phyloP scores from a whole-genome alignment of 2,797 vertebrate species.

The Florisuga fusca region DNA sequence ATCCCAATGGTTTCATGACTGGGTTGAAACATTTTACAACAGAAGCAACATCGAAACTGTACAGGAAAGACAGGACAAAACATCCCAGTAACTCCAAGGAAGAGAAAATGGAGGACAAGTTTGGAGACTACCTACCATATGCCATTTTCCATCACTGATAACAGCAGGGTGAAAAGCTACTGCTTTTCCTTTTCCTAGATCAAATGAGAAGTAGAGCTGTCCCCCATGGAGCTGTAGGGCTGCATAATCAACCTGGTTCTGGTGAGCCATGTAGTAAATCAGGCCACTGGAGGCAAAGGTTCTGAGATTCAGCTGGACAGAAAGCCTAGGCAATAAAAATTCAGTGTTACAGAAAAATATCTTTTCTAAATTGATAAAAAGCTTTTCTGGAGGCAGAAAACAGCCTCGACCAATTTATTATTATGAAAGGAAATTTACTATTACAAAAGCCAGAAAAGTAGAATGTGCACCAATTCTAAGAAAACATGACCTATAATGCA shows the following conservation, averaged over 20 bases:
- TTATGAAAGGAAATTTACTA: neutral
- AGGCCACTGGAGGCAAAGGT: constrained; percentile 86
- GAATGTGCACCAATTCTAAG: neutral
- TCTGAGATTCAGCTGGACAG: constrained; percentile 84
- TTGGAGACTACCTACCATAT: constrained; percentile 80
- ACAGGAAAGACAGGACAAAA: neutral
- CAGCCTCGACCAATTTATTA: neutral
- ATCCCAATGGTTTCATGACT: neutral
- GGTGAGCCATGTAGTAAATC: constrained; percentile 87
- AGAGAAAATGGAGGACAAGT: neutral
- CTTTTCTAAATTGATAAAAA: neutral
- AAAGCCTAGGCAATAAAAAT: constrained; percentile 80
- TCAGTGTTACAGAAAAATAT: neutral
- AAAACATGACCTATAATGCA: neutral
- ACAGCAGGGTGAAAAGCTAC: constrained; percentile 76
- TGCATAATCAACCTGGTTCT: constrained; percentile 89
- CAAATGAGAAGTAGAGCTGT: constrained; percentile 85
- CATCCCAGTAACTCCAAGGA: neutral
- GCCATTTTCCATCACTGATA: constrained; percentile 91
- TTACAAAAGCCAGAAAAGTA: neutral
- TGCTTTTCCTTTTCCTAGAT: constrained; percentile 89
- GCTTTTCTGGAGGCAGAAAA: neutral
- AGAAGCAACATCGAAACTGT: neutral
- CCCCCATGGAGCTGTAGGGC: constrained; percentile 84
- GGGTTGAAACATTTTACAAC: neutral